Evolutionary conservation across 2,888 invertebrate genomes (phyloP).

Genomic region (Spodoptera exigua): DNA sequence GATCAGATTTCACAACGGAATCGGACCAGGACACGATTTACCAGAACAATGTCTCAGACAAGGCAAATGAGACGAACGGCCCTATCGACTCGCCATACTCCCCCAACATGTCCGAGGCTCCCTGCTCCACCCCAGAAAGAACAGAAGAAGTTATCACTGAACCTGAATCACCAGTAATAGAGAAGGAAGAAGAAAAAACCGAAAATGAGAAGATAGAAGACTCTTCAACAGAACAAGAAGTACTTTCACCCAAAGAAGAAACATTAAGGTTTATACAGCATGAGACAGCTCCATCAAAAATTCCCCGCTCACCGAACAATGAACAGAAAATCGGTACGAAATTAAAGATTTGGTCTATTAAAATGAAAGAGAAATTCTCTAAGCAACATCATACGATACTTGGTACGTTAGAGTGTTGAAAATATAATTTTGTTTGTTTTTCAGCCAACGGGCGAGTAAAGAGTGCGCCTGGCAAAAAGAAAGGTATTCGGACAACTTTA

Average conservation of each 20-base stretch:
- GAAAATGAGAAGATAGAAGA: conserved; percentile 11
- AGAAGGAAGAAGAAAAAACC: neutral
- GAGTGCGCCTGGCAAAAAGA: conserved; percentile 73
- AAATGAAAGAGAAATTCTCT: conserved; percentile 61
- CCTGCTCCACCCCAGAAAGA: conserved; percentile 51
- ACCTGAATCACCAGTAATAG: neutral
- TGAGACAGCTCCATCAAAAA: conserved; percentile 47
- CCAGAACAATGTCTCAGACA: conserved; percentile 48
- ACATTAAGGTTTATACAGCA: conserved; percentile 24
- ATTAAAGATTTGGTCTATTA: conserved; percentile 65
- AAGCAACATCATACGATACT: conserved; percentile 53
- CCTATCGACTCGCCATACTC: conserved; percentile 20
- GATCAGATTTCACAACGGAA: conserved; percentile 68
- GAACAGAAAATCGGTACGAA: conserved; percentile 77
- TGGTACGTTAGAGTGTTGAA: conserved; percentile 44
- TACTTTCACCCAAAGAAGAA: conserved; percentile 32
- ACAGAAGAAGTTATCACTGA: conserved; percentile 7
- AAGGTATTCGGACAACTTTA: conserved; percentile 68
- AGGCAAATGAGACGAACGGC: conserved; percentile 16
- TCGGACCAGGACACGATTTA: conserved; percentile 70
- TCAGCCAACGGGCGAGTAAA: conserved; percentile 76
- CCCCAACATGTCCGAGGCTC: conserved; percentile 35
- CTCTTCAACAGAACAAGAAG: neutral
- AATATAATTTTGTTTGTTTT: conserved; percentile 60
- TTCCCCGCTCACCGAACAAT: conserved; percentile 63